A percentile compares a stretch with the other conserved stretches of the same genome.
Evolutionary conservation across 2,888 invertebrate genomes (phyloP).

Genomic region (Himalopsyche japonica): DNA sequence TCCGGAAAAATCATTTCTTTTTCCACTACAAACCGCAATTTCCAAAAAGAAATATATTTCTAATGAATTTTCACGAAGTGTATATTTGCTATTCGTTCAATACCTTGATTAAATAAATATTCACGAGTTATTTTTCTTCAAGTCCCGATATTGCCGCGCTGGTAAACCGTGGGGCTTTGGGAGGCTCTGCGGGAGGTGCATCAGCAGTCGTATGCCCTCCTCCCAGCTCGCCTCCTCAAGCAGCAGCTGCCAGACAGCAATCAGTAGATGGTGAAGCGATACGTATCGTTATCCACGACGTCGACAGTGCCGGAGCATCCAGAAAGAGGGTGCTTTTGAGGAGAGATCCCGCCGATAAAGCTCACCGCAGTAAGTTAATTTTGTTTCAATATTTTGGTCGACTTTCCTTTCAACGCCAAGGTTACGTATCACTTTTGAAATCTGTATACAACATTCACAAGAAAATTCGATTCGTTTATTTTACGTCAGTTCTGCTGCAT

Average conservation of each 20-base stretch:
- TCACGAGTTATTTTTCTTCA: conserved; percentile 42
- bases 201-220: conserved; percentile 45
- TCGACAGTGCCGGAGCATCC: conserved; percentile 73
- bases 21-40: too few relatives aligned
- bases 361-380: conserved; percentile 76
- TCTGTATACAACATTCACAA: too few relatives aligned
- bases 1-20: too few relatives aligned
- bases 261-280: conserved; percentile 91
- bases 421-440: too few relatives aligned
- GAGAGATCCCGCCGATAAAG: conserved; percentile 80
- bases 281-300: conserved; percentile 91
- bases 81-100: too few relatives aligned
- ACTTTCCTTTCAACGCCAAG: too few relatives aligned
- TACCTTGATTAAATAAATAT: too few relatives aligned
- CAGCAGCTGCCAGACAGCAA: conserved; percentile 75
- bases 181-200: conserved; percentile 49
- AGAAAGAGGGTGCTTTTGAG: conserved; percentile 76
- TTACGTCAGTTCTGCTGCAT: too few relatives aligned
- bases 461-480: too few relatives aligned
- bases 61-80: too few relatives aligned
- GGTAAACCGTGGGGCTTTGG: conserved; percentile 59
- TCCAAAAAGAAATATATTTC: too few relatives aligned
- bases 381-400: too few relatives aligned
- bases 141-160: conserved; percentile 77
- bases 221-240: conserved; percentile 59